phyloP scores from a whole-genome alignment of 2,113 vertebrate species.

The Agapornis roseicollis region DNA sequence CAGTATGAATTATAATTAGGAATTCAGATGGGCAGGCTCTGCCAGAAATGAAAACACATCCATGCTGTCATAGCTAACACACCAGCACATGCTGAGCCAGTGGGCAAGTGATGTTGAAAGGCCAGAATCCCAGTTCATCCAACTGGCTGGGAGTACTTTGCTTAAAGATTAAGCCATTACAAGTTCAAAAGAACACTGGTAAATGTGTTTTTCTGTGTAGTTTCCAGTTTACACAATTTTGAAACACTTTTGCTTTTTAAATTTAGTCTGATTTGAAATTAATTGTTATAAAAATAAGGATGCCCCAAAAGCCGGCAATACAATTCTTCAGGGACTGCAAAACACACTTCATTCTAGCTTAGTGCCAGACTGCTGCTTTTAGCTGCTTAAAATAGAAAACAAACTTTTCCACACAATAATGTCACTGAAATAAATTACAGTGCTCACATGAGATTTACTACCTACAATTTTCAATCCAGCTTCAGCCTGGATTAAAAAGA shows the following conservation, averaged over 20 bases:
- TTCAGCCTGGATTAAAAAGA: not conserved
- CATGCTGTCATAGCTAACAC: not conserved
- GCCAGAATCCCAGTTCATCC: not conserved
- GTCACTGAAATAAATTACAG: not conserved
- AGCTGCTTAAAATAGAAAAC: not conserved
- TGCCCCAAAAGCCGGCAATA: not conserved
- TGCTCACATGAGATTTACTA: not conserved
- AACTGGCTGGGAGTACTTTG: not conserved
- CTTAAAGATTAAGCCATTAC: not conserved
- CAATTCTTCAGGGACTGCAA: not conserved
- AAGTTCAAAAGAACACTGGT: not conserved
- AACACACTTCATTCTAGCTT: not conserved
- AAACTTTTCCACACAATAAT: not conserved
- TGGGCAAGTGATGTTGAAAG: not conserved
- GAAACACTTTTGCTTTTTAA: not conserved
- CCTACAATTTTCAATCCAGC: not conserved
- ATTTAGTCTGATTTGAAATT: not conserved
- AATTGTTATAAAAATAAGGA: not conserved
- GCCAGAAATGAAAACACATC: not conserved
- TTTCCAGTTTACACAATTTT: not conserved
- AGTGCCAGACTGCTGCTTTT: not conserved
- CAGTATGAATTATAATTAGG: not conserved
- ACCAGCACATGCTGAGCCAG: not conserved
- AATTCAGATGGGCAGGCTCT: not conserved
- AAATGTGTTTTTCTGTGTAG: not conserved